These are phyloP conservation scores for Parapsyche elsis DNA, from an alignment of 1,140 invertebrate species.

Conservation along the genomic window DNA sequence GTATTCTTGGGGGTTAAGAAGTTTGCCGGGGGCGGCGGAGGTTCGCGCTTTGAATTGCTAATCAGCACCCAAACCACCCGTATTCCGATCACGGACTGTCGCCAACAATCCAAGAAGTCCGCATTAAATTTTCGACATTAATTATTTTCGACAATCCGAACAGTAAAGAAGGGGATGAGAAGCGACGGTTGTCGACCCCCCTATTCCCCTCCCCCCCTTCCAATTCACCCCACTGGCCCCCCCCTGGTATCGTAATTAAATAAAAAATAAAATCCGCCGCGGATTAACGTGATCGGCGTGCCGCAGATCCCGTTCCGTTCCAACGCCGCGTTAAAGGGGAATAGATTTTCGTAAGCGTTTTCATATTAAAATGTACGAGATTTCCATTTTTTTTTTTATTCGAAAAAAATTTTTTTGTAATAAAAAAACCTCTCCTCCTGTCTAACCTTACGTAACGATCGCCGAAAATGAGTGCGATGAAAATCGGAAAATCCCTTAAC, in stretches of 20 bases:
- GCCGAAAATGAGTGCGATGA: neutral
- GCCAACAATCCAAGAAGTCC: constrained; percentile 37
- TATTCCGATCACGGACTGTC: constrained; percentile 38
- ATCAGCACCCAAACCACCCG: neutral
- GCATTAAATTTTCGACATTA: constrained; percentile 43
- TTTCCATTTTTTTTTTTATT: neutral
- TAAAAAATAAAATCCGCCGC: constrained; percentile 7
- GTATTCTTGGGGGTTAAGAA: constrained; percentile 43
- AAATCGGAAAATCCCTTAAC: constrained; percentile 1
- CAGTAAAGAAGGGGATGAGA: neutral
- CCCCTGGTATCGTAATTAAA: neutral
- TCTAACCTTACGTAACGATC: neutral
- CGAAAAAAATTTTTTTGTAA: neutral
- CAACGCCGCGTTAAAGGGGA: neutral
- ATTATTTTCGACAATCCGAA: constrained; percentile 40
- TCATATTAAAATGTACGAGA: constrained; percentile 11
- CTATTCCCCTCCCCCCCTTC: neutral
- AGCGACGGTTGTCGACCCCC: neutral
- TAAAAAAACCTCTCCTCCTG: neutral
- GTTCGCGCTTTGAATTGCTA: constrained; percentile 38
- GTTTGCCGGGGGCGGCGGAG: constrained; percentile 16
- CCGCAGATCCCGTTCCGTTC: neutral
- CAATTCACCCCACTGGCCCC: too few species aligned
- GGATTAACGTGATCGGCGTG: constrained; percentile 9
- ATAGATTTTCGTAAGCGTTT: constrained; percentile 11